A percentile compares a stretch with the other conserved stretches of the same genome.
These are phyloP conservation scores for Empis livida DNA, from an alignment of 2,888 invertebrate genomes.

Conservation along the genomic window DNA sequence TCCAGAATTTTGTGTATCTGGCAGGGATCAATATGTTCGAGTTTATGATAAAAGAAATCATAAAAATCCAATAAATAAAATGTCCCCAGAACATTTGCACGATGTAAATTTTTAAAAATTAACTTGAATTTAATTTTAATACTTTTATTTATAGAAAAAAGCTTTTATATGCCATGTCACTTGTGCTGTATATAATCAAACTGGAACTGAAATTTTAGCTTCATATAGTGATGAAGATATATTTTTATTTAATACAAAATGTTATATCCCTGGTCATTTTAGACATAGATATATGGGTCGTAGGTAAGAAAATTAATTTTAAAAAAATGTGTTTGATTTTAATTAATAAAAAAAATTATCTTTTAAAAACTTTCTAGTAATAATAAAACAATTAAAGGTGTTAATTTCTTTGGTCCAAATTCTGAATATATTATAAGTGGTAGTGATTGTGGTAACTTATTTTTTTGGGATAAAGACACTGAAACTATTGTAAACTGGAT, in stretches of 20 bases:
- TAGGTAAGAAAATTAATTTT: conserved; percentile 24
- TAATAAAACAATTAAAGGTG: conserved; percentile 72
- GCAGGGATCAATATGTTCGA: conserved; percentile 64
- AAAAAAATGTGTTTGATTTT: neutral
- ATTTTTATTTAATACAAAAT: conserved; percentile 65
- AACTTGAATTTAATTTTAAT: neutral
- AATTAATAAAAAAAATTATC: neutral
- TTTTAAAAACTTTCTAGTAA: conserved; percentile 44
- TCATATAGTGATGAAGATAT: conserved; percentile 90
- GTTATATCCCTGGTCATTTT: conserved; percentile 36
- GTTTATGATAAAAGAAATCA: conserved; percentile 59
- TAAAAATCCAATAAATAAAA: conserved; percentile 41
- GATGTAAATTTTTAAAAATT: conserved; percentile 16
- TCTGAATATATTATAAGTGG: conserved; percentile 88
- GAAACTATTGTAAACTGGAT: conserved; percentile 84
- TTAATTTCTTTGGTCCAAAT: conserved; percentile 84
- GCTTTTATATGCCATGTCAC: conserved; percentile 54
- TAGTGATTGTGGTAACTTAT: conserved; percentile 80
- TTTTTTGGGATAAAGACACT: conserved; percentile 80
- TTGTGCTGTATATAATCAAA: conserved; percentile 80
- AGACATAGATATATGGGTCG: conserved; percentile 51
- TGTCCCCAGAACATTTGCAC: conserved; percentile 42
- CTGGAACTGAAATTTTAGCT: conserved; percentile 83
- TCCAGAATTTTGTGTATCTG: conserved; percentile 70
- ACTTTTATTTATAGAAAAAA: conserved; percentile 16